Base-by-base conservation (phyloP, 2,113 vertebrate genomes). In the Alectura lathami region DNA sequence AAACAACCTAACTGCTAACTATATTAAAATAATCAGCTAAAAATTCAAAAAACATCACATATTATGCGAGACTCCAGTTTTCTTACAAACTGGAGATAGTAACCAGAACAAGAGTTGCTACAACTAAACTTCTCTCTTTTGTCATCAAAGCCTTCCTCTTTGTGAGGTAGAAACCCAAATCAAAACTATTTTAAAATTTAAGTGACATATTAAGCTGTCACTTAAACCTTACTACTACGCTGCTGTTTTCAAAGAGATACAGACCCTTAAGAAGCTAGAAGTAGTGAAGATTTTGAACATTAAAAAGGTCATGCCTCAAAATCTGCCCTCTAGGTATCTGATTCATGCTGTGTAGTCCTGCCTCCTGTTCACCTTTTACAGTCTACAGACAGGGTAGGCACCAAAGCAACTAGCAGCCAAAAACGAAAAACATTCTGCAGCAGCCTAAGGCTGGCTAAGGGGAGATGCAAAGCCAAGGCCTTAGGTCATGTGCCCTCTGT, bases 1-100 rank as follows among this genome's bases (percentile, higher is more conserved):
- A 54, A 82, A 53, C 13, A 97, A 21, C 3, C 2, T 78, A 95
- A 94, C 88, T 96, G 96, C 97, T 90, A 87, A 48, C 17, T 47
- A 47, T 9, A 48, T 29, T 43, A 67, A 10, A 77, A 72, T 23
- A 67, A 77, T n/a, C 34, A 69, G 9, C 24, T 63, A 81, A 43
- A 64, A 66, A 13, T 16, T 34, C 5, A 34, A 22, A 59, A 34
- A 69, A 67, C 23, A 22, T 72, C 77, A 81, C 45, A n/a, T 60
- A 60, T 43, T 93, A 60, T 47, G 47, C 54, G 57, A 78, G 42
- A 66, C 30, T 91, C 67, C 7, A 18, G 50, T 47, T 76, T 76
- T 42, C 24, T 72, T 77, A 56, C 34, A 77, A 72, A 81, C 23
- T 23, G 23, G 12, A 63, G 32, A 59, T 30, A n/a, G 6, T 47